Conservation (phyloP, 2,888 invertebrate genomes). For the Scrobipalpa atriplicella region DNA sequence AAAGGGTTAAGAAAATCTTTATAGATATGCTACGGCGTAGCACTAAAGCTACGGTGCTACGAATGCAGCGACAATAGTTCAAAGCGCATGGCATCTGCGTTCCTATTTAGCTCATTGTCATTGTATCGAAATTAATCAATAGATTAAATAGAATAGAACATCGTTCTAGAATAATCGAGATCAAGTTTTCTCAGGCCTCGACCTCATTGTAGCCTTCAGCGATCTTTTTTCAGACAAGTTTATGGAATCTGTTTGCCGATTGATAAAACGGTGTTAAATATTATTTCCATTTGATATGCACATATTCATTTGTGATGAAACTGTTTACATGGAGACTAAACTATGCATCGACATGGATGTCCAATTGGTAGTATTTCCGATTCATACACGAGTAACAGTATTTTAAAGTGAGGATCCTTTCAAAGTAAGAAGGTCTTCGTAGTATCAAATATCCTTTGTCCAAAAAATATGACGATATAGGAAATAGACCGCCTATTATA, state of each 20-base stretch:
- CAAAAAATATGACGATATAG: too few species aligned
- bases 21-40: too few species aligned
- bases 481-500: too few species aligned
- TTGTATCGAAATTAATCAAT: not conserved
- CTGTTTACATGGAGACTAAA: constrained; percentile 1
- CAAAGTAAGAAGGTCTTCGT: not conserved
- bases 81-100: too few species aligned
- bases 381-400: too few species aligned
- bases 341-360: constrained; percentile 1
- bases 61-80: too few species aligned
- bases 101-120: not conserved
- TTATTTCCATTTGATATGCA: not conserved
- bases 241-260: not conserved
- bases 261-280: not conserved
- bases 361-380: not conserved
- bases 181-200: not conserved
- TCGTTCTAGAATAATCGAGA: constrained; percentile 12
- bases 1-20: too few species aligned
- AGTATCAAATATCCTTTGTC: too few species aligned
- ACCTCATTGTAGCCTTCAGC: not conserved
- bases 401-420: not conserved
- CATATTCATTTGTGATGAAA: constrained; percentile 1
- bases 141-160: not conserved
- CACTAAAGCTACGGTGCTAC: too few species aligned
- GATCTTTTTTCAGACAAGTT: not conserved